Base-by-base conservation (phyloP, 1,140 invertebrate genomes). In the Brachionus sp. region DNA sequence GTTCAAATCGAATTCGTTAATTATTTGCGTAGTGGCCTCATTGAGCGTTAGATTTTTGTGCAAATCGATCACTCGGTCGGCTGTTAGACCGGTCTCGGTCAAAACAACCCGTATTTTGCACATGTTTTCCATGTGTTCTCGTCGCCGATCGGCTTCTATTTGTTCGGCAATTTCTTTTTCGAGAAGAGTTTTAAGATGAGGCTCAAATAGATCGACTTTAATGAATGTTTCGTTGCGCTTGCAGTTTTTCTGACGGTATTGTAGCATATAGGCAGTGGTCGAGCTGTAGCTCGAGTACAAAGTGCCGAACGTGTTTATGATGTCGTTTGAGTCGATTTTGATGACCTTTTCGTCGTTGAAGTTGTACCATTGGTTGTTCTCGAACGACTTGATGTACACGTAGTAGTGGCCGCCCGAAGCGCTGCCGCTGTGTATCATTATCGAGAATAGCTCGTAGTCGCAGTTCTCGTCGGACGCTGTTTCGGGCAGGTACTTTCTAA, bases 381-480 rank as follows among this genome's bases (percentile, higher is more conserved):
- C 90, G 85, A 91, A 87, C 82, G 90, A 90, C 91, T 95, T 95
- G 57, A 96, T 95, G 85, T 96, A 96, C 19, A 94, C 95, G 88
- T 95, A 97, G 88, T 97, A 97, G 89, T 97, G 95, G 0, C 95
- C 95, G 35, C 94, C 94, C 62, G 93, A 93, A 0, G 95, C 94
- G 90, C 93, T 95, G 6, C 95, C 95, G 39, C 94, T 94, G 89
- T 97, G 95, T 77, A 96, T 94, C 94, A 96, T 95, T 44, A 96
- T 95, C 97, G 46, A 99, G 91, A 57, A 99, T 96, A 57, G 97
- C 97, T 87, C 99, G 97, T 23, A 99, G 90, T 6, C 95, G 95
- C 94, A 88, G 99, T 92, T 83, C 91, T 66, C 46, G 23, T 57
- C 84, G 68, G 77, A 84, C 10, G 85, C 92, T 44, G 92, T 91